These are phyloP conservation scores for Lysiphlebus fabarum DNA, from an alignment of 1,140 invertebrate genomes.

Conservation along the genomic window DNA sequence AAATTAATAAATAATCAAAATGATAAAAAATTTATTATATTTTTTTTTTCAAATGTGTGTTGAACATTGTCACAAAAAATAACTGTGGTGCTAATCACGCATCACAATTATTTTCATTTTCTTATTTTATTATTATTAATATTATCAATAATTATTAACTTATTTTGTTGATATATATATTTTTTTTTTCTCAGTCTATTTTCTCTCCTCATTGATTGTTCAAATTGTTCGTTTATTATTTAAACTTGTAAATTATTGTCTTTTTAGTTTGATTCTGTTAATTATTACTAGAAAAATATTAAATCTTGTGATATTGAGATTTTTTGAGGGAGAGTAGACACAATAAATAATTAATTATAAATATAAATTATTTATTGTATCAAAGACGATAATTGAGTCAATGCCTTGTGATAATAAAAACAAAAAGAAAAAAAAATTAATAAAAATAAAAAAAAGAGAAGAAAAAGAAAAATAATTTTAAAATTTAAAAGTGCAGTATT, in stretches of 20 bases:
- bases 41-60: slow-evolving; percentile 57
- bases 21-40: no score
- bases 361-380: slow-evolving; percentile 10
- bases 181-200: slow-evolving; percentile 3
- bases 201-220: no score
- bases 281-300: no score
- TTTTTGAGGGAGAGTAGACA: no score
- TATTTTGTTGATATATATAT: slow-evolving; percentile 38
- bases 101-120: slow-evolving; percentile 35
- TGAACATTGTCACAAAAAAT: slow-evolving; percentile 45
- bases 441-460: no score
- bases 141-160: no score
- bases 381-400: slow-evolving; percentile 26
- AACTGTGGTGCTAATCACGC: slow-evolving; percentile 53
- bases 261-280: no score
- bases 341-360: slow-evolving; percentile 5
- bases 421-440: slow-evolving; percentile 4
- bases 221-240: no score
- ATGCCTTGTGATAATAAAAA: slow-evolving; percentile 29
- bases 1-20: slow-evolving; percentile 23
- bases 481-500: no score
- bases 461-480: not conserved
- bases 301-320: not conserved
- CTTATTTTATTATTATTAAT: no score
- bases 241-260: no score